Percentiles rank a stretch among this genome's conserved stretches.
Evolutionary conservation across 2,888 invertebrate species (phyloP).

Genomic region (Caprella mutica): DNA sequence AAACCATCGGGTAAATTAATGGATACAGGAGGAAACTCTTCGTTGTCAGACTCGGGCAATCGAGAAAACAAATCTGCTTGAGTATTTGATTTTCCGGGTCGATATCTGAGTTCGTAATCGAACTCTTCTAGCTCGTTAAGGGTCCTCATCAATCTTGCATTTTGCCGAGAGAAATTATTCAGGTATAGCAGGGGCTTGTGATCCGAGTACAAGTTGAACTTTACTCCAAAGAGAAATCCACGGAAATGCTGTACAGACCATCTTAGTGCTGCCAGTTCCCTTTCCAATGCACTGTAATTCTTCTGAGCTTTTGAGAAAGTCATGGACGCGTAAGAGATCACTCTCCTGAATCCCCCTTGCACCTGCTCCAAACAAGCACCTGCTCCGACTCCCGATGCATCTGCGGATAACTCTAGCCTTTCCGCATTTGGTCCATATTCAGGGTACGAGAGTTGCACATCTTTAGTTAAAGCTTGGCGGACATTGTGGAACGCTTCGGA

Average conservation of each 20-base stretch:
- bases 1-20: no score
- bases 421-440: background rate
- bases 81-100: no score
- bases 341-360: background rate
- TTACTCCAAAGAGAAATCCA: no score
- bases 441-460: background rate
- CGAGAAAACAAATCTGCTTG: no score
- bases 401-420: background rate
- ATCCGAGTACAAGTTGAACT: background rate
- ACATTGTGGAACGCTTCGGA: background rate
- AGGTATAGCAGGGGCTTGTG: background rate
- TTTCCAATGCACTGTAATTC: background rate
- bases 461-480: background rate
- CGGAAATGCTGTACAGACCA: background rate
- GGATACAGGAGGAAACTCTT: no score
- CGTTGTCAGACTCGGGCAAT: no score
- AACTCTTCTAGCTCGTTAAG: no score
- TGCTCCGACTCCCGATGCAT: background rate
- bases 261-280: background rate
- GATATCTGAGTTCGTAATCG: no score
- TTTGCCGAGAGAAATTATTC: no score
- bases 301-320: background rate
- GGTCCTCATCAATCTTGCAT: no score
- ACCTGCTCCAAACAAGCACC: background rate
- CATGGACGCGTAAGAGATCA: background rate